A percentile compares a stretch with the other conserved stretches of the same genome.
Conservation (phyloP, 1,140 invertebrate genomes). For the Schlechtendalia chinensis region DNA sequence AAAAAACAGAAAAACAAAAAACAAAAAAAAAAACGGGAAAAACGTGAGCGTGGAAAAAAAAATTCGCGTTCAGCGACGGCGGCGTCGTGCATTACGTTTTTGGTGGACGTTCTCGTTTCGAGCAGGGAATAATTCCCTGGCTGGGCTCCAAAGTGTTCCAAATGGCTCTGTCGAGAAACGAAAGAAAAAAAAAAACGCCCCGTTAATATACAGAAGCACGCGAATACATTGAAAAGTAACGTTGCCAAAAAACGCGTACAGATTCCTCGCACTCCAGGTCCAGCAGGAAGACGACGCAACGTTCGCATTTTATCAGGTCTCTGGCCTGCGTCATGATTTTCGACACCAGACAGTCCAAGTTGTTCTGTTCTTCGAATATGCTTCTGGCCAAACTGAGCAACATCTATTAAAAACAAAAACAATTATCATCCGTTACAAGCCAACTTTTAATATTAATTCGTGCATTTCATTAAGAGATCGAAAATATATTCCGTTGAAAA, state of each 20-base stretch:
- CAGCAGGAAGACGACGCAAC: slow-evolving; percentile 85
- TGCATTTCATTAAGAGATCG: too few species aligned
- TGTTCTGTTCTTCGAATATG: slow-evolving; percentile 91
- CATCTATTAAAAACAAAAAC: slow-evolving; percentile 60
- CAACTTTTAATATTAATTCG: too few species aligned
- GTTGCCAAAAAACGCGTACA: slow-evolving; percentile 58
- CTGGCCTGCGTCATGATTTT: slow-evolving; percentile 96
- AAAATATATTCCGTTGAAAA: too few species aligned
- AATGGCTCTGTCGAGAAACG: slow-evolving; percentile 29
- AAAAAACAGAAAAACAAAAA: background rate
- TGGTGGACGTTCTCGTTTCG: slow-evolving; percentile 30
- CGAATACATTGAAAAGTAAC: slow-evolving; percentile 16
- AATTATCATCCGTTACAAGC: too few species aligned
- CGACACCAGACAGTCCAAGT: slow-evolving; percentile 86
- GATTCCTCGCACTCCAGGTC: slow-evolving; percentile 82
- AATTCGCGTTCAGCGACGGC: background rate
- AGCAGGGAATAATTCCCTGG: slow-evolving; percentile 42
- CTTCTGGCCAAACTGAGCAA: slow-evolving; percentile 80
- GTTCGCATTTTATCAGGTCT: slow-evolving; percentile 86
- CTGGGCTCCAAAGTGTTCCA: slow-evolving; percentile 47
- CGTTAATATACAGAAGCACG: background rate
- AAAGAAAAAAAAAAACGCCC: background rate
- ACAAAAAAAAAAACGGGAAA: too few species aligned
- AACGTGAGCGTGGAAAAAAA: too few species aligned
- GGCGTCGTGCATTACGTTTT: slow-evolving; percentile 16